Evolutionary conservation across 2,888 invertebrate genomes (phyloP), one percentile per base, ranked within the genome.

Genomic region (Taphrorychus bicolor): DNA sequence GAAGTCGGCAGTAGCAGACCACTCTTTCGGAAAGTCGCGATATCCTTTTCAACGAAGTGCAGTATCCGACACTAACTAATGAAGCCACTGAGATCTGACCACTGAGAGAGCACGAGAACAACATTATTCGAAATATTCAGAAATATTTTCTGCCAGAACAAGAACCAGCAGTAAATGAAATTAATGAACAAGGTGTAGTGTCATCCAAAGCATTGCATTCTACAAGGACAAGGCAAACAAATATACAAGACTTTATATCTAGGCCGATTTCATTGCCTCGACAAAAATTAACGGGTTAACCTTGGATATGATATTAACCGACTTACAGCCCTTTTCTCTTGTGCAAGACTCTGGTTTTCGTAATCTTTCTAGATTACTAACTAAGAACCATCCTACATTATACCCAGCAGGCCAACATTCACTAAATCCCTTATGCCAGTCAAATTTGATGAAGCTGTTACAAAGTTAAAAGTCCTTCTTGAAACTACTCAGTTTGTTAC

Each of bases 241-340:
- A 5, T 42, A 5, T 42, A 5, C 5, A 9, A n/a, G 49, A 21
- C 17, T 19, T 21, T 45, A 9, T 5, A 7, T 42, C 21, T 21
- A 58, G 22, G 5, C 59, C 49, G 9, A 49, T 49, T 11, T 24
- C 59, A 16, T 17, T 48, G 22, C 16, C 22, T 48, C 17, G 24
- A 5, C 40, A 53, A 52, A 53, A 40, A 67, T 71, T 41, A 64
- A 71, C 54, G 61, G 65, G 4, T 19, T 21, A 2, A 42, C 72
- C 19, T 49, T 72, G 53, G 22, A 66, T 9, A 58, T 74, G 22
- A 63, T 74, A 17, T 62, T 68, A 7, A 60, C 40, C 5, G 74
- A 74, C 48, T 63, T 71, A 42, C 71, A 74, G 51, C 74, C 74
- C 4, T 73, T 74, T 60, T 71, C 71, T 17, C 51, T 73, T 23